Percentiles rank a stretch among this genome's conserved stretches.
These are phyloP conservation scores for Malurus alboscapulatus DNA, from an alignment of 2,113 vertebrate genomes.

Conservation along the genomic window DNA sequence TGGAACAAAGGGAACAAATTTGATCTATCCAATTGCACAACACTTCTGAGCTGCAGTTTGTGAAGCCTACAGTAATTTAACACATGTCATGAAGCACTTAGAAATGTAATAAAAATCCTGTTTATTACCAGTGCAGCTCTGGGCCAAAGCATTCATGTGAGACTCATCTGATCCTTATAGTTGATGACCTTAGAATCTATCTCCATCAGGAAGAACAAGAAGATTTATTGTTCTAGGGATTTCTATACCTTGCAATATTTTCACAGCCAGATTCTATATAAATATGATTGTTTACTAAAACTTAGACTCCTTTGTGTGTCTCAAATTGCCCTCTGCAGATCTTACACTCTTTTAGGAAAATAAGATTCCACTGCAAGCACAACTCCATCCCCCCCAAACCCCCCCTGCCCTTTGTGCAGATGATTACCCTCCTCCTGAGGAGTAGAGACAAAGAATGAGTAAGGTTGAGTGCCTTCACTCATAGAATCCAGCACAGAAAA, in stretches of 20 bases:
- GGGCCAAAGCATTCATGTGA: conserved; percentile 50
- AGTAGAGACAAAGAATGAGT: not conserved
- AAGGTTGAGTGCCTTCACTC: conserved; percentile 1
- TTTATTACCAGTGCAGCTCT: conserved; percentile 48
- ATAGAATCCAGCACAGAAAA: conserved; percentile 20
- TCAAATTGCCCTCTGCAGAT: not conserved
- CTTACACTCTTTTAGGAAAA: conserved; percentile 18
- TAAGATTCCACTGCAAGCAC: not conserved
- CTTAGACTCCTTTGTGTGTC: not conserved
- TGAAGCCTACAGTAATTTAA: conserved; percentile 56
- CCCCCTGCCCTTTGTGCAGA: not conserved
- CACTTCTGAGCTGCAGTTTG: conserved; percentile 38
- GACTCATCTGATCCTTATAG: conserved; percentile 32
- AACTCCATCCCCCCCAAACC: not conserved
- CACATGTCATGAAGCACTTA: conserved; percentile 44
- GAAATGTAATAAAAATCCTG: conserved; percentile 61
- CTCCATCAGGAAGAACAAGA: conserved; percentile 43
- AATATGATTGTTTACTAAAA: conserved; percentile 41
- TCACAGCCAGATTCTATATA: conserved; percentile 12
- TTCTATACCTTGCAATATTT: conserved; percentile 33
- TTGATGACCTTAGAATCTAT: conserved; percentile 48
- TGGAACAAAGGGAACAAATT: not conserved
- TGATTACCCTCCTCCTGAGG: not conserved
- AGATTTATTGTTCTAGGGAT: conserved; percentile 51
- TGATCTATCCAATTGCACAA: conserved; percentile 10